phyloP scores from a whole-genome alignment of 1,140 invertebrate genomes.

The Drosophila burlai region DNA sequence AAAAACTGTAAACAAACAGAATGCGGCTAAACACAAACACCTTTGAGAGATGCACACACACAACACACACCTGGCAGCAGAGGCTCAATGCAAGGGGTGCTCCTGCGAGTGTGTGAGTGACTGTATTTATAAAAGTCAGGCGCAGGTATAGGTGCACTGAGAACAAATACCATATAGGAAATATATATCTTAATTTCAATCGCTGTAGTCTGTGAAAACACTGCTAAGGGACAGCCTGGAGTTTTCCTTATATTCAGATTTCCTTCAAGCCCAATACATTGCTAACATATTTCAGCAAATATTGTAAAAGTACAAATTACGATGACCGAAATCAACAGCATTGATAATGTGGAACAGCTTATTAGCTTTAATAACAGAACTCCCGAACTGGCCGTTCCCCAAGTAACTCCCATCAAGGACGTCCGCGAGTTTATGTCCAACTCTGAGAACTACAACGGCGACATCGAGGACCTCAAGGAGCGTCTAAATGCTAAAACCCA shows the following conservation, averaged over 20 bases:
- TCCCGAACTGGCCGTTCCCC: constrained; percentile 22
- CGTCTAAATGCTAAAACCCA: constrained; percentile 18
- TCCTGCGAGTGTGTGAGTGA: constrained; percentile 12
- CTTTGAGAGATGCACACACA: constrained; percentile 68
- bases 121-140: constrained; percentile 76
- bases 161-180: not conserved
- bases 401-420: constrained; percentile 35
- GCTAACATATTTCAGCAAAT: not conserved
- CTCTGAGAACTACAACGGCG: constrained; percentile 20
- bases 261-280: not conserved
- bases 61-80: constrained; percentile 4
- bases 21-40: constrained; percentile 80
- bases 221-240: too few relatives aligned
- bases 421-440: constrained; percentile 33
- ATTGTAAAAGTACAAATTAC: not conserved
- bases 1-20: constrained; percentile 79
- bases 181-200: not conserved
- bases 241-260: not conserved
- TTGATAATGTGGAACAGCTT: not conserved
- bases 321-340: not conserved
- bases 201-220: not conserved
- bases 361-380: constrained; percentile 4
- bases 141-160: constrained; percentile 15
- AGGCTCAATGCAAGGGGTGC: constrained; percentile 26
- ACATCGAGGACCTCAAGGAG: constrained; percentile 20